Conservation (phyloP, 2,797 vertebrate species). For the Tachyglossus aculeatus region DNA sequence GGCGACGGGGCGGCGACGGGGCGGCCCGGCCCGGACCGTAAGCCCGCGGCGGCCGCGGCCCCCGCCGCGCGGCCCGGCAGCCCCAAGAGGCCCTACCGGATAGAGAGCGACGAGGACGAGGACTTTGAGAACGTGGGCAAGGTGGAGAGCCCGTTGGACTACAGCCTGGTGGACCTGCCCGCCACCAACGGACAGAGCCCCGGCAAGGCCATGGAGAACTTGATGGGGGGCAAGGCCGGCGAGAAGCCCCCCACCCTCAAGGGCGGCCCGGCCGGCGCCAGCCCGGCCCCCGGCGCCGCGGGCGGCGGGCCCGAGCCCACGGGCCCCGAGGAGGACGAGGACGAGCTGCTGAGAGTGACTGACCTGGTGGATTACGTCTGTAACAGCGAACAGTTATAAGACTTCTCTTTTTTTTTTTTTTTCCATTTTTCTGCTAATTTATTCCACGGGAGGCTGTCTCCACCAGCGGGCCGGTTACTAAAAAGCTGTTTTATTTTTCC, state of each 20-base stretch:
- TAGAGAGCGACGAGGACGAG: conserved; percentile 81
- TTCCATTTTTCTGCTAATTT: conserved; percentile 86
- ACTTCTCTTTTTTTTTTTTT: conserved; percentile 69
- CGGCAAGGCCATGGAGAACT: conserved; percentile 85
- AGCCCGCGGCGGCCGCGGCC: conserved; percentile 62
- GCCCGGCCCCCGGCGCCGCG: conserved; percentile 85
- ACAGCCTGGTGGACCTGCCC: conserved; percentile 82
- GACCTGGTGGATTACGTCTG: conserved; percentile 95
- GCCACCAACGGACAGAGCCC: conserved; percentile 91
- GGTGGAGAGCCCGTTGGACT: conserved; percentile 82
- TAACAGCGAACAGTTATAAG: conserved; percentile 93
- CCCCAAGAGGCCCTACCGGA: conserved; percentile 82
- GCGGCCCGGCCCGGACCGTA: conserved; percentile 61
- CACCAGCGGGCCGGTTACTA: conserved; percentile 85
- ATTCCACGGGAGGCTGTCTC: conserved; percentile 83
- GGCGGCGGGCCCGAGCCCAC: conserved; percentile 77
- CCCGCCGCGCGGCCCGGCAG: conserved; percentile 73
- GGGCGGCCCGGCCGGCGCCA: conserved; percentile 74
- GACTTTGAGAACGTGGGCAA: conserved; percentile 81
- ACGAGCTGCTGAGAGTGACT: conserved; percentile 91
- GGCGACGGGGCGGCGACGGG: conserved; percentile 58
- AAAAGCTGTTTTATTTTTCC: conserved; percentile 85
- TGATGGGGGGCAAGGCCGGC: conserved; percentile 77
- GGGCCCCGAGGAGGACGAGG: conserved; percentile 91
- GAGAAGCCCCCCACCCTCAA: conserved; percentile 80